Conservation (phyloP, 92 coral and sea anemone species). For the Porites lobata region DNA sequence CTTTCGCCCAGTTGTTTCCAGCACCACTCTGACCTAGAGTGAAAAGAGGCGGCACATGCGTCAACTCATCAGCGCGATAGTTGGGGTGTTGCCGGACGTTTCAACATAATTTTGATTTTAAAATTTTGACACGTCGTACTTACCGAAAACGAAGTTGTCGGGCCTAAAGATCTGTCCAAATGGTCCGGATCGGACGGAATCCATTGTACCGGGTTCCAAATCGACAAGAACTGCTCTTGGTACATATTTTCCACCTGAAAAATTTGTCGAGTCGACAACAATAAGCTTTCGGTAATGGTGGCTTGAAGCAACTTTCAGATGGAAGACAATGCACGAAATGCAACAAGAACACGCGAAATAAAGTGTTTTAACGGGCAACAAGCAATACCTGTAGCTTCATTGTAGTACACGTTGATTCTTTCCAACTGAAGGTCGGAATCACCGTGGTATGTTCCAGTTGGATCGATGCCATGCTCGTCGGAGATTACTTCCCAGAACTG, state of each 20-base stretch:
- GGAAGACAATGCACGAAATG: not conserved
- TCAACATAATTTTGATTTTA: not conserved
- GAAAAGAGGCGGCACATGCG: slow-evolving; percentile 27
- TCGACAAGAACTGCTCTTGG: slow-evolving; percentile 98
- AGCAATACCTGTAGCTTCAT: slow-evolving; percentile 94
- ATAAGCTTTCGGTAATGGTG: not conserved
- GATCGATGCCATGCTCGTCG: slow-evolving; percentile 98
- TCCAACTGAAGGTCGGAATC: slow-evolving; percentile 99
- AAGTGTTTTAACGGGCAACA: not conserved
- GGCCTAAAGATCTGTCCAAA: slow-evolving; percentile 99
- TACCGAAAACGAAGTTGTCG: slow-evolving; percentile 97
- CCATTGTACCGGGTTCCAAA: slow-evolving; percentile 99
- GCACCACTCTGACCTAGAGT: slow-evolving; percentile 96
- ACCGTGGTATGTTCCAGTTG: slow-evolving; percentile 99
- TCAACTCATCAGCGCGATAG: not conserved
- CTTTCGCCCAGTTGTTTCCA: slow-evolving; percentile 99
- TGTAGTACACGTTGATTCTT: slow-evolving; percentile 96
- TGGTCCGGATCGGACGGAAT: slow-evolving; percentile 99
- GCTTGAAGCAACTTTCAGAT: not conserved
- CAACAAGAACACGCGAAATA: not conserved
- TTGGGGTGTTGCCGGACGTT: slow-evolving; percentile 25
- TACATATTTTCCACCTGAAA: slow-evolving; percentile 98
- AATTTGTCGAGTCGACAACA: slow-evolving; percentile 17
- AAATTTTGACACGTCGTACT: slow-evolving; percentile 57
- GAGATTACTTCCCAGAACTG: slow-evolving; percentile 99